These are phyloP conservation scores for Brachirus orientalis DNA, from an alignment of 2,113 vertebrate species.

Conservation along the genomic window DNA sequence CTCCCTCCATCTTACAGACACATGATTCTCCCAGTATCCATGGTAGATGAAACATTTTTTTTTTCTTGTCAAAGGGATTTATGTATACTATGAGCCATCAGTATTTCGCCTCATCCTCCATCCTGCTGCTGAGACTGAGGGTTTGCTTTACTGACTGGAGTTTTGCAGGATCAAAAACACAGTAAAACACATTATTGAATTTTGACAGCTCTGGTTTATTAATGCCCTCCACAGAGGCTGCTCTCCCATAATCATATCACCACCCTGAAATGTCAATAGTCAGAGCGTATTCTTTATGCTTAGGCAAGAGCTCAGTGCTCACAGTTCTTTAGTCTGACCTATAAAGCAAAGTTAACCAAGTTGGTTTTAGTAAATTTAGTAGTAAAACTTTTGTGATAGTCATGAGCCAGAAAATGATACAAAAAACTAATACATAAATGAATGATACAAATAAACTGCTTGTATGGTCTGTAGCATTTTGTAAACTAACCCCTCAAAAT, in stretches of 20 bases:
- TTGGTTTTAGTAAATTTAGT: too few species aligned
- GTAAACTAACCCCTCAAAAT: too few species aligned
- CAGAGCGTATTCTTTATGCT: constrained; percentile 9
- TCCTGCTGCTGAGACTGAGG: constrained; percentile 17
- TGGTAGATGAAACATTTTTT: constrained; percentile 17
- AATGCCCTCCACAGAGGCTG: constrained; percentile 32
- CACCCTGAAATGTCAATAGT: constrained; percentile 4
- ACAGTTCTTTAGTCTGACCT: too few species aligned
- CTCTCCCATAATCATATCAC: constrained; percentile 42
- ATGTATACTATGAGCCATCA: constrained; percentile 39
- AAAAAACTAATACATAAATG: too few species aligned
- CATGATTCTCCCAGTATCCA: constrained; percentile 32
- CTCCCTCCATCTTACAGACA: constrained; percentile 23
- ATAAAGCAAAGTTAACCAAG: too few species aligned
- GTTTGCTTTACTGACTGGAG: constrained; percentile 23
- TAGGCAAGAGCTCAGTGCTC: too few species aligned
- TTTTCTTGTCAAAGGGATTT: constrained; percentile 37
- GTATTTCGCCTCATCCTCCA: constrained; percentile 43
- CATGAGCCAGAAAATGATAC: too few species aligned
- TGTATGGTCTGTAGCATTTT: too few species aligned
- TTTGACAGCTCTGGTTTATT: constrained; percentile 50
- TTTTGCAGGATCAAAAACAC: constrained; percentile 39
- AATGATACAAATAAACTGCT: too few species aligned
- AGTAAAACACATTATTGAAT: constrained; percentile 45
- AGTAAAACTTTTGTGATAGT: too few species aligned